These are phyloP conservation scores for Alauda arvensis DNA, from an alignment of 2,797 vertebrate species.

Conservation along the genomic window DNA sequence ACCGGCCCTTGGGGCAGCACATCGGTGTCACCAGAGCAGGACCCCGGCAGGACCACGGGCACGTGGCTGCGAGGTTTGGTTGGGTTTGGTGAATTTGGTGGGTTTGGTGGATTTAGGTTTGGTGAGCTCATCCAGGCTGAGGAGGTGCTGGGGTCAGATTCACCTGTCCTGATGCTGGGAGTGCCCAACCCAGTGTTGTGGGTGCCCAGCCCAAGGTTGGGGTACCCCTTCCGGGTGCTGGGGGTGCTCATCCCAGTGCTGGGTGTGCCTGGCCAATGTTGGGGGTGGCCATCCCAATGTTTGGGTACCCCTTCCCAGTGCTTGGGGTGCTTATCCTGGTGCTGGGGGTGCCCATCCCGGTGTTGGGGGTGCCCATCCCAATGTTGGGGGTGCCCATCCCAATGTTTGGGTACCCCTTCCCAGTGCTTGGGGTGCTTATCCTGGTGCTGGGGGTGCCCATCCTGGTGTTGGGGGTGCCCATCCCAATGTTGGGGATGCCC, in stretches of 20 bases:
- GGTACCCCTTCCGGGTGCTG: neutral
- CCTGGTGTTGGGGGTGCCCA: neutral
- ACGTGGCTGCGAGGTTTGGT: neutral
- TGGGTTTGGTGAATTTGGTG: neutral
- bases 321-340: neutral
- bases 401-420: too few species aligned
- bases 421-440: neutral
- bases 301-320: too few species aligned
- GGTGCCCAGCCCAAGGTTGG: too few species aligned
- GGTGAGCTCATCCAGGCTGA: rapidly evolving
- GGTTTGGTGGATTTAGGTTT: neutral
- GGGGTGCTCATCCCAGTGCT: too few species aligned
- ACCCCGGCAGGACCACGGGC: neutral
- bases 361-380: neutral
- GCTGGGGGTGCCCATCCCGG: neutral
- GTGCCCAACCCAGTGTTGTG: too few species aligned
- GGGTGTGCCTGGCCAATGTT: neutral
- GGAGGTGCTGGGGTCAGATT: neutral
- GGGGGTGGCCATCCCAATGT: neutral
- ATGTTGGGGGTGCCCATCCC: neutral
- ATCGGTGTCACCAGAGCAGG: rapidly evolving
- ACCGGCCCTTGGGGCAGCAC: rapidly evolving
- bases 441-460: too few species aligned
- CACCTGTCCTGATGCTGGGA: rapidly evolving
- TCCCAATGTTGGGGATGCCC: neutral